phyloP scores from a whole-genome alignment of 2,888 invertebrate genomes.

The Hypomecis punctinalis region DNA sequence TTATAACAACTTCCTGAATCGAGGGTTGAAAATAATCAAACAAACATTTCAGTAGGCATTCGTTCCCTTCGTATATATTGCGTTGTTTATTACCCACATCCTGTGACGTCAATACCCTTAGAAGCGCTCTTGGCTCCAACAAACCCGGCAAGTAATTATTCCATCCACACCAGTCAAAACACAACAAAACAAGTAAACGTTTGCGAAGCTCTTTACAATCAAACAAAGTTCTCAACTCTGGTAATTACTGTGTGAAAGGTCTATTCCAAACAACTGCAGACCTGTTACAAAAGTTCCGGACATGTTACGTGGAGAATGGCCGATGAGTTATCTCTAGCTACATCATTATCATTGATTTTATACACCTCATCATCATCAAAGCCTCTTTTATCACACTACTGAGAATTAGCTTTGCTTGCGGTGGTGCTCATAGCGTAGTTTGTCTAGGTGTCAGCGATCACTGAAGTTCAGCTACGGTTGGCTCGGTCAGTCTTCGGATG shows the following conservation, averaged over 20 bases:
- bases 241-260: constrained; percentile 26
- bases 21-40: too few species aligned
- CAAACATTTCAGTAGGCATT: too few species aligned
- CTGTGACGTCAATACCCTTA: neutral
- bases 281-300: constrained; percentile 19
- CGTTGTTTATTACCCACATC: too few species aligned
- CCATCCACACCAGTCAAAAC: constrained; percentile 19
- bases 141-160: constrained; percentile 12
- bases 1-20: too few species aligned
- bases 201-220: constrained; percentile 28
- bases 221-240: constrained; percentile 26
- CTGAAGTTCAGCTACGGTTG: too few species aligned
- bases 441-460: too few species aligned
- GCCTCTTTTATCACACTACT: too few species aligned
- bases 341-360: neutral
- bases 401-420: too few species aligned
- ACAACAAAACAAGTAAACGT: constrained; percentile 18
- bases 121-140: constrained; percentile 3
- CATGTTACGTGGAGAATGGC: neutral
- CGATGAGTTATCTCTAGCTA: neutral
- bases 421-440: too few species aligned
- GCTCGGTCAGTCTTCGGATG: too few species aligned
- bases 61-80: too few species aligned
- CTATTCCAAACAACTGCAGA: constrained; percentile 27
- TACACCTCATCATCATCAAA: too few species aligned